These are phyloP conservation scores for Psittacula echo DNA, from an alignment of 2,797 vertebrate genomes.

Conservation along the genomic window DNA sequence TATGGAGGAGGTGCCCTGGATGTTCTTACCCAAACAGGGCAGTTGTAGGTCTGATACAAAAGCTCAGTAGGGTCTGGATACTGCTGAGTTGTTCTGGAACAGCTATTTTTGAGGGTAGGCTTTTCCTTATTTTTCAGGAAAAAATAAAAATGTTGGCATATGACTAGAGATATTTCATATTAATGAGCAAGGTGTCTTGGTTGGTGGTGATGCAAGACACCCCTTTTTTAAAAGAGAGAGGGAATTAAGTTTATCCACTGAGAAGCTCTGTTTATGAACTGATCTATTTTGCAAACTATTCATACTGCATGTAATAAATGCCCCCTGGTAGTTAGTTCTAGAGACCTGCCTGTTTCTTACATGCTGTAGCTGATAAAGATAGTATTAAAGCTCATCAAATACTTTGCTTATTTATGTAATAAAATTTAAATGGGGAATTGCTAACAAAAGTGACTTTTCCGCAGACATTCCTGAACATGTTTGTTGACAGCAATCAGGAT, in stretches of 20 bases:
- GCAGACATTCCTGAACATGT: constrained; percentile 99
- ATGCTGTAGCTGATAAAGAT: background rate
- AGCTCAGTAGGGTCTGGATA: background rate
- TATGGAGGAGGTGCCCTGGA: background rate
- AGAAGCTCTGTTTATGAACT: background rate
- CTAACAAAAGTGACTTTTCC: constrained; percentile 39
- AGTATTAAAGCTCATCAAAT: background rate
- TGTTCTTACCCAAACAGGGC: background rate
- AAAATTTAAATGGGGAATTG: background rate
- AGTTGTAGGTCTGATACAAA: background rate
- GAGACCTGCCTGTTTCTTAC: background rate
- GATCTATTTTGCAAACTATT: background rate
- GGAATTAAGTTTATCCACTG: background rate
- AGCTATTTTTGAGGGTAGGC: background rate
- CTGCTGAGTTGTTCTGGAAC: background rate
- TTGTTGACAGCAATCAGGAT: constrained; percentile 98
- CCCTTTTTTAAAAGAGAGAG: background rate
- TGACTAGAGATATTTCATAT: background rate
- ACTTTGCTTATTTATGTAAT: background rate
- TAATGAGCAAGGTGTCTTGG: background rate
- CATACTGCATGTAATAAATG: background rate
- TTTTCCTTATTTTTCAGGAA: background rate
- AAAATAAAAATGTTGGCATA: background rate
- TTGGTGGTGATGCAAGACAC: background rate
- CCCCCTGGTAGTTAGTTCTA: background rate